A percentile compares a stretch with the other conserved stretches of the same genome.
Conservation (phyloP, 2,888 invertebrate genomes). For the Cryptophagus acutangulus region DNA sequence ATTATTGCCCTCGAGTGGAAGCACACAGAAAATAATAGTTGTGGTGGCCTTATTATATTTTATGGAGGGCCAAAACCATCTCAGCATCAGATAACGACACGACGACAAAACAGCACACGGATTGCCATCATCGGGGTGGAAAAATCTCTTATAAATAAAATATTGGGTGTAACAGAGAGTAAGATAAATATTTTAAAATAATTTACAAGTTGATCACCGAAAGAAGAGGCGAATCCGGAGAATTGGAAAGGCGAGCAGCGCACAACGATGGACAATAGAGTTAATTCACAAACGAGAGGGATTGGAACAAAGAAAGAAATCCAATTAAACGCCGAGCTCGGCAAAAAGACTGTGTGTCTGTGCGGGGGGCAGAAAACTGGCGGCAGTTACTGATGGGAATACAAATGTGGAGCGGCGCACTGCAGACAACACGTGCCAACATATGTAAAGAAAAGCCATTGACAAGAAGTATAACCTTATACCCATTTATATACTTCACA, state of each 20-base stretch:
- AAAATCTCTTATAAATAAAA: not conserved
- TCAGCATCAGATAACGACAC: slow-evolving; percentile 34
- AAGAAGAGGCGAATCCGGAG: slow-evolving; percentile 13
- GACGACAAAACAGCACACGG: slow-evolving; percentile 15
- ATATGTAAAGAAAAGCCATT: slow-evolving; percentile 25
- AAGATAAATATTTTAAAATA: not conserved
- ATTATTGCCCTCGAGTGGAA: slow-evolving; percentile 33
- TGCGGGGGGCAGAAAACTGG: slow-evolving; percentile 15
- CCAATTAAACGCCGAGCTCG: slow-evolving; percentile 45
- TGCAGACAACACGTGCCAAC: slow-evolving; percentile 33
- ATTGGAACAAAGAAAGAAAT: slow-evolving; percentile 46
- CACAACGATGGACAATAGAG: slow-evolving; percentile 40
- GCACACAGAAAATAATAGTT: slow-evolving; percentile 39
- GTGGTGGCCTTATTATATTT: slow-evolving; percentile 40
- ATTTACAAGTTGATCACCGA: no score
- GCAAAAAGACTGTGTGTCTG: slow-evolving; percentile 29
- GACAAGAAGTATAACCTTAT: not conserved
- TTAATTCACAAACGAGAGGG: slow-evolving; percentile 44
- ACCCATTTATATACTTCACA: not conserved
- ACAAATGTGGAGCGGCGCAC: slow-evolving; percentile 37
- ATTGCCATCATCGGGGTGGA: not conserved
- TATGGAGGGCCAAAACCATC: slow-evolving; percentile 30
- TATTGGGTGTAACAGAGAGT: not conserved
- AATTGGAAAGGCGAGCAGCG: no score
- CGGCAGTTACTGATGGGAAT: slow-evolving; percentile 34